These are phyloP conservation scores for Discoglossus pictus DNA, from an alignment of 2,797 vertebrate species.

Conservation along the genomic window DNA sequence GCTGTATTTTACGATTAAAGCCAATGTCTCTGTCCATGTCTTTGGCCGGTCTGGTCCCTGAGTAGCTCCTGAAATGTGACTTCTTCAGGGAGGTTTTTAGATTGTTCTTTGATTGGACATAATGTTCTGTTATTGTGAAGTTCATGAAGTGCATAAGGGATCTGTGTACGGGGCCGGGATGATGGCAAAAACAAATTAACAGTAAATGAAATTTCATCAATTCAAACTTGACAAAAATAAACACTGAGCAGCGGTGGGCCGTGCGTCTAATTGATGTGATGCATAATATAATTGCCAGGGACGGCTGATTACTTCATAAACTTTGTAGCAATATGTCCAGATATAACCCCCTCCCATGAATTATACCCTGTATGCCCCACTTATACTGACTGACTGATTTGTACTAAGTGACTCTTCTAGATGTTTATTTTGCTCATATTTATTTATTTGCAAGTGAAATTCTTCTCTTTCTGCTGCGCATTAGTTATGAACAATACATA, in stretches of 20 bases:
- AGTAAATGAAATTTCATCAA: conserved; percentile 1
- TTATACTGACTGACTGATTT: conserved; percentile 4
- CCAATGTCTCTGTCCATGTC: too few relatives aligned
- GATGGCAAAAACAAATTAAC: not conserved
- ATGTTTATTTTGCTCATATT: conserved; percentile 16
- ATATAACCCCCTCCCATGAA: conserved; percentile 13
- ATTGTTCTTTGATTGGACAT: too few relatives aligned
- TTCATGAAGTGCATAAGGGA: too few relatives aligned
- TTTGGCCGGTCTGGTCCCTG: too few relatives aligned
- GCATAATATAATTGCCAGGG: not conserved
- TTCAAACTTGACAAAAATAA: conserved; percentile 11
- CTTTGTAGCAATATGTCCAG: conserved; percentile 1
- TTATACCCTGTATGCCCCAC: not conserved
- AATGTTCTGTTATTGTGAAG: too few relatives aligned
- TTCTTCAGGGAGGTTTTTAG: too few relatives aligned
- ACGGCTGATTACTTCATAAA: conserved; percentile 5
- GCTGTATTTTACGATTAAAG: too few relatives aligned
- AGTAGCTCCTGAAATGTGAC: too few relatives aligned
- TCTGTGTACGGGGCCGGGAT: too few relatives aligned
- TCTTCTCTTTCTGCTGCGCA: not conserved
- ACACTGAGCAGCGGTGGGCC: conserved; percentile 1
- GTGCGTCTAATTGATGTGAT: not conserved
- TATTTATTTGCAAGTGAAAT: conserved; percentile 2
- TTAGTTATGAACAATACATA: not conserved
- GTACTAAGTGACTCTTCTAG: not conserved